phyloP scores from a whole-genome alignment of 2,113 vertebrate species.

The Crypturellus undulatus region DNA sequence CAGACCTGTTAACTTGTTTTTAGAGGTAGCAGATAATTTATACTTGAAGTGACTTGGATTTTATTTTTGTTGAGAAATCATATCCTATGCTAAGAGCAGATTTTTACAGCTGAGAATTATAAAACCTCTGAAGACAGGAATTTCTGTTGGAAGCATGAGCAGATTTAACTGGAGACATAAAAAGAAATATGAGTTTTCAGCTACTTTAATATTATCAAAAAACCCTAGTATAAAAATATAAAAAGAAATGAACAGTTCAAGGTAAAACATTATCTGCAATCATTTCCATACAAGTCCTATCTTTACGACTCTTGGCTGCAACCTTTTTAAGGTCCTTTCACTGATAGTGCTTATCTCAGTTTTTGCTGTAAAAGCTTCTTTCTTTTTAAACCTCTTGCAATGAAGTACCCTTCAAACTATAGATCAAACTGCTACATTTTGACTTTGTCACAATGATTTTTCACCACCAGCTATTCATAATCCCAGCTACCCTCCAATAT shows the following conservation, averaged over 20 bases:
- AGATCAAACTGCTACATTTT: neutral
- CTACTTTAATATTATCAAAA: constrained; percentile 14
- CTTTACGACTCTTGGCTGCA: constrained; percentile 30
- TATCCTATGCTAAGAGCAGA: neutral
- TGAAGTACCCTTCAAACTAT: neutral
- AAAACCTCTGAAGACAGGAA: neutral
- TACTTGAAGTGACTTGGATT: neutral
- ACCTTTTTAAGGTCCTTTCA: constrained; percentile 24
- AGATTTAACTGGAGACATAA: neutral
- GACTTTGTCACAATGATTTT: neutral
- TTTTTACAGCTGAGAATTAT: neutral
- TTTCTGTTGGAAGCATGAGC: neutral
- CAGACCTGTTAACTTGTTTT: neutral
- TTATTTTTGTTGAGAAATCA: neutral
- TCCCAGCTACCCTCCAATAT: neutral
- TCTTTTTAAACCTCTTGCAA: neutral
- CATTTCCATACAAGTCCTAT: neutral
- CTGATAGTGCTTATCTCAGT: constrained; percentile 43
- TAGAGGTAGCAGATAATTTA: neutral
- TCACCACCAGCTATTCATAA: neutral
- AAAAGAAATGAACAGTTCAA: constrained; percentile 43
- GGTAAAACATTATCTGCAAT: constrained; percentile 28
- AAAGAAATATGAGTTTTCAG: neutral
- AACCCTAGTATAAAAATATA: neutral
- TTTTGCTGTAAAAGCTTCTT: neutral